These are phyloP conservation scores for Poecilus cupreus DNA, from an alignment of 2,888 invertebrate species.

Conservation along the genomic window DNA sequence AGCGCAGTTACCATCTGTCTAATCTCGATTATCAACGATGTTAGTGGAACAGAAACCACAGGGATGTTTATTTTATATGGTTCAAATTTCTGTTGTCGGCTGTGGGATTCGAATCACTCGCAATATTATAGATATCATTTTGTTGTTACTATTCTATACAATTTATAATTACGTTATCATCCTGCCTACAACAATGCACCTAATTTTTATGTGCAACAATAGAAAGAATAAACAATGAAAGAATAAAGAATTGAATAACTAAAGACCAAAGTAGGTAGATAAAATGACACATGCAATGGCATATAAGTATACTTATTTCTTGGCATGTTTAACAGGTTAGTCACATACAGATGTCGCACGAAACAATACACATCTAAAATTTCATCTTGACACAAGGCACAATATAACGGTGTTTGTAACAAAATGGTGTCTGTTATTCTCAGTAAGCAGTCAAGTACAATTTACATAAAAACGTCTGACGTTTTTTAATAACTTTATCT, in stretches of 20 bases:
- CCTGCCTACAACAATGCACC: too few relatives aligned
- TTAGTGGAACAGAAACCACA: too few relatives aligned
- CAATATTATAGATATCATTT: too few relatives aligned
- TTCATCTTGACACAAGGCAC: constrained; percentile 3
- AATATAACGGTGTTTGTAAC: constrained; percentile 19
- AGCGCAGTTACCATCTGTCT: too few relatives aligned
- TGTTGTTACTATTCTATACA: too few relatives aligned
- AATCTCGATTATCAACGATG: too few relatives aligned
- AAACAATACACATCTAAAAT: constrained; percentile 7
- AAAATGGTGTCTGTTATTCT: constrained; percentile 14
- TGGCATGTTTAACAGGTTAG: not conserved
- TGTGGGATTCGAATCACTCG: too few relatives aligned
- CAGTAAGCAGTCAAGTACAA: constrained; percentile 19
- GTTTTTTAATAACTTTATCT: constrained; percentile 41
- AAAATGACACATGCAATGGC: not conserved
- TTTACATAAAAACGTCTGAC: constrained; percentile 30
- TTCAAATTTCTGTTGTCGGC: not conserved
- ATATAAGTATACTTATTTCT: not conserved
- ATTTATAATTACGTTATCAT: too few relatives aligned
- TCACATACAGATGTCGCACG: not conserved
- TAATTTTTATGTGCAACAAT: too few relatives aligned
- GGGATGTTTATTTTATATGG: too few relatives aligned
- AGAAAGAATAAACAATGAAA: too few relatives aligned
- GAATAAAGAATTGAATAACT: not conserved
- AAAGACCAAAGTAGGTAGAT: not conserved